A percentile compares a stretch with the other conserved stretches of the same genome.
These are phyloP conservation scores for Leucophenga varia DNA, from an alignment of 1,140 invertebrate species.

Conservation along the genomic window DNA sequence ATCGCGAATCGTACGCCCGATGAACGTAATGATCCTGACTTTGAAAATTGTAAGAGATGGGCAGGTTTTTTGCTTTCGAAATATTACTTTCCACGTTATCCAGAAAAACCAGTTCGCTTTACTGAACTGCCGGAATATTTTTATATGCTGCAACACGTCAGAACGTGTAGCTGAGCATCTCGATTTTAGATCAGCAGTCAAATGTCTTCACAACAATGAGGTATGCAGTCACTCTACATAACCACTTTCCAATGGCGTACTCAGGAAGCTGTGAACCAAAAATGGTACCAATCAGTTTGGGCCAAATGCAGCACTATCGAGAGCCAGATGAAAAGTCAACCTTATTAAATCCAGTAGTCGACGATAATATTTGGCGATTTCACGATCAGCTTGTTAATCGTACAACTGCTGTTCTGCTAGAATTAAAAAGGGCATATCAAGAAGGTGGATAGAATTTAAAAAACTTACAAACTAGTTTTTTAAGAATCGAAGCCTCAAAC, in stretches of 20 bases:
- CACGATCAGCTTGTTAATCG: slow-evolving; percentile 28
- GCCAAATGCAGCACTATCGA: slow-evolving; percentile 40
- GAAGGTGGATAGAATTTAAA: no score
- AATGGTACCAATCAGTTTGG: slow-evolving; percentile 30
- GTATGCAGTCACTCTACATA: slow-evolving; percentile 29
- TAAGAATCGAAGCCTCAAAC: no score
- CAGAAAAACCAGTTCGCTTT: slow-evolving; percentile 28
- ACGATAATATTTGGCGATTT: slow-evolving; percentile 39
- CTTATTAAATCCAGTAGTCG: slow-evolving; percentile 31
- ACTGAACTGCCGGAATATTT: slow-evolving; percentile 32
- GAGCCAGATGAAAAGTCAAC: slow-evolving; percentile 34
- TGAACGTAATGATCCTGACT: slow-evolving; percentile 7
- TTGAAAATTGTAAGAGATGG: slow-evolving; percentile 20
- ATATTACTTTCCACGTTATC: slow-evolving; percentile 36
- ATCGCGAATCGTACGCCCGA: slow-evolving; percentile 24
- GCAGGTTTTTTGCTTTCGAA: slow-evolving; percentile 39
- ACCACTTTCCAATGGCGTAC: slow-evolving; percentile 33
- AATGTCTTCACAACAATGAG: slow-evolving; percentile 39
- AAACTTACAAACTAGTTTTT: no score
- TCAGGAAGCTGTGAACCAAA: slow-evolving; percentile 29
- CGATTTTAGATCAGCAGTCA: slow-evolving; percentile 23
- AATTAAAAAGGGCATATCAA: no score
- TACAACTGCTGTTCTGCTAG: slow-evolving; percentile 20
- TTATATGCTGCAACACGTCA: slow-evolving; percentile 49
- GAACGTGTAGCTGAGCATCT: slow-evolving; percentile 32